Percentiles rank a stretch among this genome's conserved stretches.
phyloP scores from a whole-genome alignment of 2,797 vertebrate species.

The Distichodus sexfasciatus region DNA sequence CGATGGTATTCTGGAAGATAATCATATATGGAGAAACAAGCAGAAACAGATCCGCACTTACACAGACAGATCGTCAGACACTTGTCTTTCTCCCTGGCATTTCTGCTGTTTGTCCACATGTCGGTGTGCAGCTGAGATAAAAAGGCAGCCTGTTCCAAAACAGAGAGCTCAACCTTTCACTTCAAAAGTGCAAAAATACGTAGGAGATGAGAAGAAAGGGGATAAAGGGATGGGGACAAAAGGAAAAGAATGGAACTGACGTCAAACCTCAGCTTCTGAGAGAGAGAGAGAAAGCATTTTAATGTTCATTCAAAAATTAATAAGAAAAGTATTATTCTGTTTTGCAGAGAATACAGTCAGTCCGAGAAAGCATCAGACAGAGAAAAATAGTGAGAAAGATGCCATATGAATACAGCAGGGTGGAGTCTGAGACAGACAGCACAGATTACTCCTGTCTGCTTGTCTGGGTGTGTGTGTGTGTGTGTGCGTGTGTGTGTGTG shows the following conservation, averaged over 20 bases:
- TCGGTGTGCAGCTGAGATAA: conserved; percentile 36
- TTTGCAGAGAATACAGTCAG: neutral
- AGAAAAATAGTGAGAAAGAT: neutral
- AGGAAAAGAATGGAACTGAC: conserved; percentile 24
- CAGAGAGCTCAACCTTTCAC: conserved; percentile 28
- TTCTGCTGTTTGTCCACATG: conserved; percentile 30
- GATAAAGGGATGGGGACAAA: neutral
- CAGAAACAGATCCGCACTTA: too few relatives aligned
- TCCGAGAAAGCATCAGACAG: neutral
- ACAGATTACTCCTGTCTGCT: conserved; percentile 6
- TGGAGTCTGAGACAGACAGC: conserved; percentile 1
- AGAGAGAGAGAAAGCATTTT: neutral
- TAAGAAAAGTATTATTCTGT: neutral
- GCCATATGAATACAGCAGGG: neutral
- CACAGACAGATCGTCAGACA: too few relatives aligned
- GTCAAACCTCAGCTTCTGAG: conserved; percentile 10
- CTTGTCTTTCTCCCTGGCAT: conserved; percentile 11
- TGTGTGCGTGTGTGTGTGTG: neutral
- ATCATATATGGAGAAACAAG: too few relatives aligned
- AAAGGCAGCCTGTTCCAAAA: conserved; percentile 29
- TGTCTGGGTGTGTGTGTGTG: neutral
- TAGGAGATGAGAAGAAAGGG: conserved; percentile 19
- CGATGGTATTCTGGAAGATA: too few relatives aligned
- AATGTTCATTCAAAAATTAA: neutral
- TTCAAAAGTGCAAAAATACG: conserved; percentile 32